These are phyloP conservation scores for Drosophila pseudotakahashii DNA, from an alignment of 2,888 invertebrate species.

Conservation along the genomic window DNA sequence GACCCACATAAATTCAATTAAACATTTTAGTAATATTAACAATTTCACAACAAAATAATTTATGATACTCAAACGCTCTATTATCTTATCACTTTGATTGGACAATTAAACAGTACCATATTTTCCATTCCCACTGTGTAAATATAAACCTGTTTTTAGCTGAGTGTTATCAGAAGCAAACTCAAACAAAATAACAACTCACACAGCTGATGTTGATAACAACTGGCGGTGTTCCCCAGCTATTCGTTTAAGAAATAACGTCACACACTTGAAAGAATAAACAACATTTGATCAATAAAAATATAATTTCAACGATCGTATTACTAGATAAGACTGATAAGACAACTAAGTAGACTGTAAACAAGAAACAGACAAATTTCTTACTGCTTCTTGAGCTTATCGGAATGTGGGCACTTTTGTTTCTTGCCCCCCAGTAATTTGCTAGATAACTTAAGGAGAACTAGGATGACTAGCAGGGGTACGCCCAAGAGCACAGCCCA, in stretches of 20 bases:
- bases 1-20: too few species aligned
- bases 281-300: background rate
- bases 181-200: background rate
- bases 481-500: slow-evolving; percentile 55
- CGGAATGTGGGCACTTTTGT: background rate
- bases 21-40: too few species aligned
- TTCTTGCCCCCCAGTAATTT: slow-evolving; percentile 15
- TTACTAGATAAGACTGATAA: background rate
- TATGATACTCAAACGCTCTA: background rate
- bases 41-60: background rate
- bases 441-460: slow-evolving; percentile 5
- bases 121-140: too few species aligned
- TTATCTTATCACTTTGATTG: background rate
- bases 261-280: background rate
- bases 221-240: background rate
- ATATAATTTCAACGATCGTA: background rate
- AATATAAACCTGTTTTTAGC: background rate
- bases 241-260: background rate
- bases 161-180: background rate
- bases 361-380: background rate
- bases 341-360: background rate
- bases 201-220: background rate
- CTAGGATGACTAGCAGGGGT: slow-evolving; percentile 28
- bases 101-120: background rate
- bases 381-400: slow-evolving; percentile 49